phyloP scores from a whole-genome alignment of 2,888 invertebrate species.

The Drosophila ezoana region DNA sequence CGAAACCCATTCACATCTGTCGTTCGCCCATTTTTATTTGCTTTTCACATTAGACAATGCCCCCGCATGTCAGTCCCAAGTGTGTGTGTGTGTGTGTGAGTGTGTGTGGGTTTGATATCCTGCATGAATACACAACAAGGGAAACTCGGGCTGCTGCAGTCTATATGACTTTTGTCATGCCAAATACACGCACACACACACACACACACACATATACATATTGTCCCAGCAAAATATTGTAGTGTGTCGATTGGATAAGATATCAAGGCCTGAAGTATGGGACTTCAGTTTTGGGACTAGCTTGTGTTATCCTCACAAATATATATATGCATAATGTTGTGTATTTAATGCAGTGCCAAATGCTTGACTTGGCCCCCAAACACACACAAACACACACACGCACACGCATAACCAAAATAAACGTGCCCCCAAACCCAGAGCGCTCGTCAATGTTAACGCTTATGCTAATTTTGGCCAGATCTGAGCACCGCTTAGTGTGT shows the following conservation, averaged over 20 bases:
- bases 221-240: conserved; percentile 1
- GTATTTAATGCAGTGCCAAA: conserved; percentile 76
- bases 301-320: conserved; percentile 41
- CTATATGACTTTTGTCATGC: conserved; percentile 20
- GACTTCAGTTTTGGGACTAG: conserved; percentile 21
- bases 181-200: conserved; percentile 3
- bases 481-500: conserved; percentile 49
- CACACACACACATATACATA: not conserved
- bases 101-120: conserved; percentile 10
- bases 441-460: conserved; percentile 70
- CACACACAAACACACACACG: conserved; percentile 8
- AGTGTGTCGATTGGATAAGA: conserved; percentile 32
- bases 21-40: conserved; percentile 64
- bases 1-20: conserved; percentile 35
- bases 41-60: conserved; percentile 65
- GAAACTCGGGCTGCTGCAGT: conserved; percentile 15
- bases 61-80: not conserved
- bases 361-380: conserved; percentile 57
- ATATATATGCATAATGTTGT: conserved; percentile 59
- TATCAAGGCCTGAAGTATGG: conserved; percentile 2
- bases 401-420: conserved; percentile 19
- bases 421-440: conserved; percentile 25
- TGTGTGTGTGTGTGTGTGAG: conserved; percentile 6
- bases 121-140: conserved; percentile 48
- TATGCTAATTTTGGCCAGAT: conserved; percentile 70